These are phyloP conservation scores for Unio pictorum DNA, from an alignment of 2,888 invertebrate genomes.

Conservation along the genomic window DNA sequence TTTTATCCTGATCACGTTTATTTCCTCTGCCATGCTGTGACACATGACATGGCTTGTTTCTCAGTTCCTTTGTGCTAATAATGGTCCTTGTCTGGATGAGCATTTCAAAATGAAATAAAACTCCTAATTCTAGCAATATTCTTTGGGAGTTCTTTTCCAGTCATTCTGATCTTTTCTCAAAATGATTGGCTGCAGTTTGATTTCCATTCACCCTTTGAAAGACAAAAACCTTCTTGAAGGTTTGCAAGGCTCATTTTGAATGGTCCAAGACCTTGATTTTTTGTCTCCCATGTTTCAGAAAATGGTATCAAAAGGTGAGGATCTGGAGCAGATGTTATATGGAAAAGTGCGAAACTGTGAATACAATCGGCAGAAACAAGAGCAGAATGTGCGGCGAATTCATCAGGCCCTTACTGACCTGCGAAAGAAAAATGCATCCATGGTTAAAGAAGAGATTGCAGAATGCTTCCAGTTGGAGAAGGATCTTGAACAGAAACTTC, in stretches of 20 bases:
- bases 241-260: background rate
- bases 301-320: conserved; percentile 67
- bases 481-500: conserved; percentile 61
- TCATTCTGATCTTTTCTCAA: background rate
- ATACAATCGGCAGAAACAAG: conserved; percentile 67
- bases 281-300: conserved; percentile 47
- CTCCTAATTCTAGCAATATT: too few species aligned
- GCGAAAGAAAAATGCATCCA: conserved; percentile 57
- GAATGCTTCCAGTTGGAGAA: conserved; percentile 52
- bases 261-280: conserved; percentile 3
- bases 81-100: too few species aligned
- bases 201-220: background rate
- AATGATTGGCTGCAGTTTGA: background rate
- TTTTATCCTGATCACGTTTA: too few species aligned
- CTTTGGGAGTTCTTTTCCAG: too few species aligned
- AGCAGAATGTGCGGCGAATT: conserved; percentile 60
- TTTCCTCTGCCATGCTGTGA: too few species aligned
- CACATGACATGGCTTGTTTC: too few species aligned
- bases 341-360: conserved; percentile 64
- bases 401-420: conserved; percentile 58
- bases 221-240: too few species aligned
- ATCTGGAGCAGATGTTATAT: conserved; percentile 63
- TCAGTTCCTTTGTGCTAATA: too few species aligned
- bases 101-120: too few species aligned
- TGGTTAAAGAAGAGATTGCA: conserved; percentile 57